phyloP scores from a whole-genome alignment of 1,140 invertebrate genomes.

The Hylaeus anthracinus region DNA sequence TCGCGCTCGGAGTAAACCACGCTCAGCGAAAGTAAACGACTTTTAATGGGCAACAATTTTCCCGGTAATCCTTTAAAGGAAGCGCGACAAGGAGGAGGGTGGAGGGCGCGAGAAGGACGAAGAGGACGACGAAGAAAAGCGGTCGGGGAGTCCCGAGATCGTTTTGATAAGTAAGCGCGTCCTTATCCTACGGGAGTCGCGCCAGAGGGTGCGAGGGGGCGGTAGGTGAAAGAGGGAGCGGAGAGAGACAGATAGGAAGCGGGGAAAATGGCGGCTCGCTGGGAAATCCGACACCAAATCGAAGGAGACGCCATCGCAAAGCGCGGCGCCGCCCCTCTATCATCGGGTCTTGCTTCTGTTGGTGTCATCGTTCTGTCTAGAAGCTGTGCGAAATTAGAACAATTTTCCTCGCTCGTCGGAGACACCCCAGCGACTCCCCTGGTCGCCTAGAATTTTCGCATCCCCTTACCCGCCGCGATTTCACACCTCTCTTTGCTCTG shows the following conservation, averaged over 20 bases:
- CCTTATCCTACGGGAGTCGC: constrained; percentile 51
- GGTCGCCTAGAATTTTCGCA: not conserved
- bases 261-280: constrained; percentile 78
- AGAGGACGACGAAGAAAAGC: constrained; percentile 18
- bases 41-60: not conserved
- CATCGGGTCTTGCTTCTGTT: constrained; percentile 63
- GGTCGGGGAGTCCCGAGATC: constrained; percentile 58
- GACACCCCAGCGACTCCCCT: not conserved
- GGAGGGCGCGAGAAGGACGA: not conserved
- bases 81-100: too few species aligned
- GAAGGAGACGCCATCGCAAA: constrained; percentile 81
- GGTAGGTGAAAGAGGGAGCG: constrained; percentile 4
- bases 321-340: constrained; percentile 78
- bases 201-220: constrained; percentile 13
- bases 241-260: constrained; percentile 65
- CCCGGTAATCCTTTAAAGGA: not conserved
- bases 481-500: too few species aligned
- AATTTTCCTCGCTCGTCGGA: constrained; percentile 8
- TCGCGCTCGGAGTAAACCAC: not conserved
- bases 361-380: constrained; percentile 36
- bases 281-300: constrained; percentile 79
- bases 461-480: too few species aligned
- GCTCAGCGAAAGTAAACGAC: not conserved
- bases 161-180: constrained; percentile 72
- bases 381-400: constrained; percentile 16